phyloP scores from a whole-genome alignment of 2,888 invertebrate genomes.

The Drosophila kokeensis region DNA sequence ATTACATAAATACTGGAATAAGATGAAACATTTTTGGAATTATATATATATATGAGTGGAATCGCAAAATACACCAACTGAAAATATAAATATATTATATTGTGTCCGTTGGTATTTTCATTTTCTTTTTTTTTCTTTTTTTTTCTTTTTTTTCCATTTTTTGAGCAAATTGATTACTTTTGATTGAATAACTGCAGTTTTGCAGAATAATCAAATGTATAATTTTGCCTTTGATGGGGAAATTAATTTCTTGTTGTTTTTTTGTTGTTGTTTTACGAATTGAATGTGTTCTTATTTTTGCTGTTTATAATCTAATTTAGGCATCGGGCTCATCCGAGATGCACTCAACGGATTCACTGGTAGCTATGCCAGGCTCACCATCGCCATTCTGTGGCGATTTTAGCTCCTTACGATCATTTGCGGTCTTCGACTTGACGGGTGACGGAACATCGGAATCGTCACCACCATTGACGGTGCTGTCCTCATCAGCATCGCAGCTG shows the following conservation, averaged over 20 bases:
- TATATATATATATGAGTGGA: slow-evolving; percentile 8
- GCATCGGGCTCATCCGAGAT: slow-evolving; percentile 49
- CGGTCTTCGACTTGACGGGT: slow-evolving; percentile 5
- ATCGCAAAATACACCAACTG: background rate
- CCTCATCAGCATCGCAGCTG: slow-evolving; percentile 30
- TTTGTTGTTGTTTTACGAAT: slow-evolving; percentile 13
- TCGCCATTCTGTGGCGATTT: slow-evolving; percentile 29
- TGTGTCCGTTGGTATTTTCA: background rate
- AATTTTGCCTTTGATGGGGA: background rate
- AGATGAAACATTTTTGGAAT: slow-evolving; percentile 20
- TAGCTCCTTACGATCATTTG: slow-evolving; percentile 16
- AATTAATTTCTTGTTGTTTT: background rate
- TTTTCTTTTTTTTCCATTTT: background rate
- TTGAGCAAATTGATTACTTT: background rate
- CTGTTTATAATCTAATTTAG: slow-evolving; percentile 22
- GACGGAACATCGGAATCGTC: slow-evolving; percentile 5
- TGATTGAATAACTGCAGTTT: background rate
- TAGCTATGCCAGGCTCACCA: slow-evolving; percentile 20
- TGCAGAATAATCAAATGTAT: background rate
- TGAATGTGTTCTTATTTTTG: slow-evolving; percentile 26
- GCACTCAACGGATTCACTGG: slow-evolving; percentile 36
- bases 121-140: background rate
- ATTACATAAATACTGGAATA: slow-evolving; percentile 28
- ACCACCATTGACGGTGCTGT: slow-evolving; percentile 21
- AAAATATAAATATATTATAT: background rate